Percentiles rank a stretch among this genome's conserved stretches.
Conservation (phyloP, 2,888 invertebrate species). For the Caradrina kadenii region DNA sequence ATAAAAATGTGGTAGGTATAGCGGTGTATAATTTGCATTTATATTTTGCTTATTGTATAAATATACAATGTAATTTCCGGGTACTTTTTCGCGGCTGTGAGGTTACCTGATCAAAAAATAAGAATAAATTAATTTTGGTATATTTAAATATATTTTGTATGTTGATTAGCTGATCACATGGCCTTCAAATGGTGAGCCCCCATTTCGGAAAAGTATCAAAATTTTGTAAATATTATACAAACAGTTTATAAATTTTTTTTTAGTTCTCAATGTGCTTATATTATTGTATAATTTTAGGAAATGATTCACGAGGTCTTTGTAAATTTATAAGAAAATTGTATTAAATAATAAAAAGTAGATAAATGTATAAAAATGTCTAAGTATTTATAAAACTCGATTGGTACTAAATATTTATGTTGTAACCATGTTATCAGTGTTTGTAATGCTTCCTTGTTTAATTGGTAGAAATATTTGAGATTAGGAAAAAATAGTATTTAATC, state of each 20-base stretch:
- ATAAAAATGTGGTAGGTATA: slow-evolving; percentile 51
- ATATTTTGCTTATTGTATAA: slow-evolving; percentile 57
- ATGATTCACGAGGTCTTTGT: slow-evolving; percentile 55
- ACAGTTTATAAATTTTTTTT: slow-evolving; percentile 42
- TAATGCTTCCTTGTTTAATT: slow-evolving; percentile 60
- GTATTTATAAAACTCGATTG: slow-evolving; percentile 58
- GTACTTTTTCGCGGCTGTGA: slow-evolving; percentile 81
- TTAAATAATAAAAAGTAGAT: slow-evolving; percentile 62
- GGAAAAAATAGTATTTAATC: slow-evolving; percentile 28
- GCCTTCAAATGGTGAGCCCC: slow-evolving; percentile 87
- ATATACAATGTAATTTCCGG: slow-evolving; percentile 55
- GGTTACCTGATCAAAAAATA: slow-evolving; percentile 74
- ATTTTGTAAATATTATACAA: slow-evolving; percentile 66
- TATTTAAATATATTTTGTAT: slow-evolving; percentile 58
- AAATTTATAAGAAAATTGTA: slow-evolving; percentile 62
- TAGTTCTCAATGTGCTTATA: slow-evolving; percentile 62
- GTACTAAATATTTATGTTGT: slow-evolving; percentile 68
- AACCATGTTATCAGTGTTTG: slow-evolving; percentile 61
- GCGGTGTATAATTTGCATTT: slow-evolving; percentile 56
- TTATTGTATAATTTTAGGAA: slow-evolving; percentile 53
- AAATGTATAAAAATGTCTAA: slow-evolving; percentile 66
- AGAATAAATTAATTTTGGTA: slow-evolving; percentile 50
- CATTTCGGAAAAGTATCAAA: slow-evolving; percentile 83
- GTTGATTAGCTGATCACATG: slow-evolving; percentile 76
- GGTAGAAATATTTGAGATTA: slow-evolving; percentile 43